Evolutionary conservation across 1,140 invertebrate genomes (phyloP).

Genomic region (Pachypeltis micranthus): DNA sequence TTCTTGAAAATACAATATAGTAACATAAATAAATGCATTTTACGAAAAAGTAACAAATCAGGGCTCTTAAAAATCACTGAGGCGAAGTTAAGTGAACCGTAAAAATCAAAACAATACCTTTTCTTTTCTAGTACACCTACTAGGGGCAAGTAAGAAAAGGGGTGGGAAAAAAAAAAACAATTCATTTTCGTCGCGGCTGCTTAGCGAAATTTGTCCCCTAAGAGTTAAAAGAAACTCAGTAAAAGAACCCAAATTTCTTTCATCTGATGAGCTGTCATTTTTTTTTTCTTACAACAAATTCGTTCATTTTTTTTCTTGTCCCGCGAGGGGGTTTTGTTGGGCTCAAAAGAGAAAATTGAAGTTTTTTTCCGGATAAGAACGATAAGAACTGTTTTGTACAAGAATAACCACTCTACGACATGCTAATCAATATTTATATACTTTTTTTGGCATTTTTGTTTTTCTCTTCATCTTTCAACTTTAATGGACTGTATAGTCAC

Average conservation of each 20-base stretch:
- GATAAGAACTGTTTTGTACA: constrained; percentile 30
- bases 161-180: constrained; percentile 14
- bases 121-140: too few species aligned
- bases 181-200: constrained; percentile 1
- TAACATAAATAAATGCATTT: constrained; percentile 21
- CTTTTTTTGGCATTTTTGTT: too few species aligned
- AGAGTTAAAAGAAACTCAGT: neutral
- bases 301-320: neutral
- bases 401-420: constrained; percentile 24
- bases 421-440: constrained; percentile 16
- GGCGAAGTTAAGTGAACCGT: too few species aligned
- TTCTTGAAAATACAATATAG: constrained; percentile 17
- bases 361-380: too few species aligned
- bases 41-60: constrained; percentile 20
- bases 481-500: too few species aligned
- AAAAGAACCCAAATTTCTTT: constrained; percentile 29
- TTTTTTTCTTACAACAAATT: neutral
- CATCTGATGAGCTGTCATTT: constrained; percentile 34
- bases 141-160: neutral
- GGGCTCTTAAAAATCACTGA: too few species aligned
- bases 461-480: too few species aligned
- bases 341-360: constrained; percentile 2
- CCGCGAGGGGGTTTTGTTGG: neutral
- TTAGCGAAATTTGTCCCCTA: neutral
- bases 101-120: too few species aligned